phyloP scores from a whole-genome alignment of 2,113 vertebrate species.

The Eolophus roseicapilla region DNA sequence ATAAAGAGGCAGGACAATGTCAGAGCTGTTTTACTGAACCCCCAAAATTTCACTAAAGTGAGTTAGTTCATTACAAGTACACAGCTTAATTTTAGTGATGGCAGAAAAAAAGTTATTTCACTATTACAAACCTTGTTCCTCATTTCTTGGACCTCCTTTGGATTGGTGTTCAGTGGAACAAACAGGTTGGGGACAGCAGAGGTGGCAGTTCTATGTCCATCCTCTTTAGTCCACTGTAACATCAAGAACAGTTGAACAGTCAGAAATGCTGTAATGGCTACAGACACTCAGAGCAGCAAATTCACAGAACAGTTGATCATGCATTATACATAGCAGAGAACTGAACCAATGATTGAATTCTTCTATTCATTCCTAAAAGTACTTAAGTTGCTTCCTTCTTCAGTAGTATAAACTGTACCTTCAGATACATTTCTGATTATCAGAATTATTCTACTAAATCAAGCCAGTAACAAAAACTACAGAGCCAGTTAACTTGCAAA shows the following conservation, averaged over 20 bases:
- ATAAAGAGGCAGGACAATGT: neutral
- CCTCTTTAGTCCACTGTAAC: conserved; percentile 98
- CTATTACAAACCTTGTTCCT: conserved; percentile 90
- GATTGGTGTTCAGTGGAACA: conserved; percentile 97
- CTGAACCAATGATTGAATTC: conserved; percentile 85
- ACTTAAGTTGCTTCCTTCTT: neutral
- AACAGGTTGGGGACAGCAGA: conserved; percentile 94
- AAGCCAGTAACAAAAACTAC: neutral
- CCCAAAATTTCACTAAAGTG: neutral
- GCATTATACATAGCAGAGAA: conserved; percentile 82
- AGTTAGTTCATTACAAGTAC: neutral
- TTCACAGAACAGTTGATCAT: conserved; percentile 77
- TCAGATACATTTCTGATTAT: neutral
- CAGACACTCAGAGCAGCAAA: conserved; percentile 33
- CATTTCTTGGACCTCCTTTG: conserved; percentile 98
- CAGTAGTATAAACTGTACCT: neutral
- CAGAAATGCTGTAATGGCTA: conserved; percentile 33
- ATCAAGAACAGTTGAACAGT: conserved; percentile 71
- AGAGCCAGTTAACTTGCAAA: neutral
- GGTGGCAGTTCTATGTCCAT: conserved; percentile 87
- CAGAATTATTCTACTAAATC: neutral
- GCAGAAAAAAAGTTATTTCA: neutral
- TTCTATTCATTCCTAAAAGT: neutral
- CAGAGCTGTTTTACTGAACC: neutral
- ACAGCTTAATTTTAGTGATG: neutral